Conservation (phyloP, 2,113 vertebrate species). For the Pteronura brasiliensis region DNA sequence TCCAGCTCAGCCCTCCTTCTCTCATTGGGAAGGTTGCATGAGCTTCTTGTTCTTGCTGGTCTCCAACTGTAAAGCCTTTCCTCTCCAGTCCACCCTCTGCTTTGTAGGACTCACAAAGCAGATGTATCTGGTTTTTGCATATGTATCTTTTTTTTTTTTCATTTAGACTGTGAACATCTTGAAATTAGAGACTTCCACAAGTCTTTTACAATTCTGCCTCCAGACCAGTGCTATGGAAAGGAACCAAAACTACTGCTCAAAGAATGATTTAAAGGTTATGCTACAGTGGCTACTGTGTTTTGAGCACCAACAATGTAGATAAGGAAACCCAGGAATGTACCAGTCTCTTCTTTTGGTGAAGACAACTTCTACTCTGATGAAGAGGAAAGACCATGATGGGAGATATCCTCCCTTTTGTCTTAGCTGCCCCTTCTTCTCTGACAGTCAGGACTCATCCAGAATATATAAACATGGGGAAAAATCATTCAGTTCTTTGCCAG, state of each 20-base stretch:
- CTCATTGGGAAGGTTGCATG: background rate
- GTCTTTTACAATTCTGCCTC: background rate
- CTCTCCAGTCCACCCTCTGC: background rate
- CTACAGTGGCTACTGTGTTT: background rate
- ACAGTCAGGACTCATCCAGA: background rate
- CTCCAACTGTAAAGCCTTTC: background rate
- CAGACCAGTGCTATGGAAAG: background rate
- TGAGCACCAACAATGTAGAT: background rate
- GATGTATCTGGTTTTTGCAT: no score
- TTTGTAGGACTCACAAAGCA: background rate
- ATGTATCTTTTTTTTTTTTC: background rate
- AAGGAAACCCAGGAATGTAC: background rate
- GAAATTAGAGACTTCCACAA: background rate
- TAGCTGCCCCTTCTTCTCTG: background rate
- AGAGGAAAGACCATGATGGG: background rate
- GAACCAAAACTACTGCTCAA: background rate
- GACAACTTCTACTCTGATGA: background rate
- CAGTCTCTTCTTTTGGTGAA: background rate
- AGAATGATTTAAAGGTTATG: background rate
- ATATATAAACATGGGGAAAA: background rate
- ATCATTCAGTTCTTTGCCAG: background rate
- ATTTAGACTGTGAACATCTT: background rate
- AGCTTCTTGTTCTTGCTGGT: background rate
- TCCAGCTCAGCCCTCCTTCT: accelerated
- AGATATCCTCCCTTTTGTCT: background rate